Percentiles rank a stretch among this genome's conserved stretches.
These are phyloP conservation scores for Hyposoter didymator DNA, from an alignment of 2,888 invertebrate species.

Conservation along the genomic window DNA sequence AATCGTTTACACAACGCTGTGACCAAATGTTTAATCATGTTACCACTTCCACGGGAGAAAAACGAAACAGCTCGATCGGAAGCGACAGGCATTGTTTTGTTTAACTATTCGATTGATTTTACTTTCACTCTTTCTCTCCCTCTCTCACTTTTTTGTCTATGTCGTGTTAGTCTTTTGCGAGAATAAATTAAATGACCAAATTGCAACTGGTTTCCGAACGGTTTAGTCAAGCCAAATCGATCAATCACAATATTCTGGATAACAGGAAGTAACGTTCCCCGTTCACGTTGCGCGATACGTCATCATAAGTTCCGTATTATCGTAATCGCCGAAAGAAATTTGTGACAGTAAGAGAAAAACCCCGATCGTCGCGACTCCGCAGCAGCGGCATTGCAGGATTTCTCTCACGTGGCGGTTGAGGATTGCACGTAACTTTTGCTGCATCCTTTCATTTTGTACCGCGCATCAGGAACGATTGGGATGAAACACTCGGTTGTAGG, in stretches of 20 bases:
- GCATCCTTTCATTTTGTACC: constrained; percentile 15
- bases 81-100: background rate
- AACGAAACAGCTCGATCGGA: background rate
- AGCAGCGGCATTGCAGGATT: constrained; percentile 10
- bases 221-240: background rate
- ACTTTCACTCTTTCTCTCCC: background rate
- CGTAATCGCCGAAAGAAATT: constrained; percentile 17
- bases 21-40: constrained; percentile 35
- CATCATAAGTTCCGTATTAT: background rate
- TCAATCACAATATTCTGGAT: background rate
- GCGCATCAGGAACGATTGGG: background rate
- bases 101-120: background rate
- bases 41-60: background rate
- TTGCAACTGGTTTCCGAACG: too few relatives aligned
- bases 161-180: background rate
- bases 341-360: background rate
- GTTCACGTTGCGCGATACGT: constrained; percentile 22
- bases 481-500: background rate
- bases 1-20: constrained; percentile 35
- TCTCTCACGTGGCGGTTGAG: constrained; percentile 11
- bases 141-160: background rate
- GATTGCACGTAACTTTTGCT: constrained; percentile 12
- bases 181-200: background rate
- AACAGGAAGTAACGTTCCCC: constrained; percentile 6
- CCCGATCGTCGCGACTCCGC: background rate